Percentiles rank a stretch among this genome's conserved stretches.
Evolutionary conservation across 2,113 vertebrate genomes (phyloP).

Genomic region (Pseudois nayaur): DNA sequence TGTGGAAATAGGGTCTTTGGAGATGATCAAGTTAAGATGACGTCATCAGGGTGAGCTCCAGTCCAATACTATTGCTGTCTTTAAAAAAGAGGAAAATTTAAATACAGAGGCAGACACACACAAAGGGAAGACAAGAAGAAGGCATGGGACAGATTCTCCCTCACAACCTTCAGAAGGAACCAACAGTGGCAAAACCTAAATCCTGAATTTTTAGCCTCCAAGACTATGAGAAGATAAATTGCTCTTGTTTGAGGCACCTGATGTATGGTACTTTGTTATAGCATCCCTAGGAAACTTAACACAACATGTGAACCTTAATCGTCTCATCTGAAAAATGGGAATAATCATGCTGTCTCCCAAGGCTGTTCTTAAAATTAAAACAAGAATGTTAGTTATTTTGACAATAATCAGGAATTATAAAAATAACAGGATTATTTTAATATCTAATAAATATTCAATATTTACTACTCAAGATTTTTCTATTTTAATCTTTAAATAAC

Average conservation of each 20-base stretch:
- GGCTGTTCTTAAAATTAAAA: slow-evolving; percentile 9
- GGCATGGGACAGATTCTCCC: background rate
- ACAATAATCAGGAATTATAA: background rate
- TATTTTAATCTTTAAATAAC: background rate
- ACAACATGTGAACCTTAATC: background rate
- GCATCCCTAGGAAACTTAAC: background rate
- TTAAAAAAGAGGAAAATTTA: background rate
- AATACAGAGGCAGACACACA: background rate
- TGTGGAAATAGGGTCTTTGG: background rate
- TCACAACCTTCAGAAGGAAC: background rate
- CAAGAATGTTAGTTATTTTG: background rate
- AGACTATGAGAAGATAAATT: background rate
- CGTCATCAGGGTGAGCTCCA: background rate
- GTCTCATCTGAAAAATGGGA: background rate
- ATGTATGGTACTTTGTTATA: background rate
- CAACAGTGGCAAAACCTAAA: background rate
- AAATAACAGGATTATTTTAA: background rate
- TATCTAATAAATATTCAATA: background rate
- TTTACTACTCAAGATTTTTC: background rate
- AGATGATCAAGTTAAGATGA: background rate
- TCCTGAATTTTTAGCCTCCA: background rate
- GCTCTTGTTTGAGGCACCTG: background rate
- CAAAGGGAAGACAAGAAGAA: background rate
- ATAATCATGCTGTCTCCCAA: background rate
- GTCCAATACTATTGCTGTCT: accelerated